phyloP scores from a whole-genome alignment of 2,113 vertebrate genomes.

The Sinosuthora webbiana region DNA sequence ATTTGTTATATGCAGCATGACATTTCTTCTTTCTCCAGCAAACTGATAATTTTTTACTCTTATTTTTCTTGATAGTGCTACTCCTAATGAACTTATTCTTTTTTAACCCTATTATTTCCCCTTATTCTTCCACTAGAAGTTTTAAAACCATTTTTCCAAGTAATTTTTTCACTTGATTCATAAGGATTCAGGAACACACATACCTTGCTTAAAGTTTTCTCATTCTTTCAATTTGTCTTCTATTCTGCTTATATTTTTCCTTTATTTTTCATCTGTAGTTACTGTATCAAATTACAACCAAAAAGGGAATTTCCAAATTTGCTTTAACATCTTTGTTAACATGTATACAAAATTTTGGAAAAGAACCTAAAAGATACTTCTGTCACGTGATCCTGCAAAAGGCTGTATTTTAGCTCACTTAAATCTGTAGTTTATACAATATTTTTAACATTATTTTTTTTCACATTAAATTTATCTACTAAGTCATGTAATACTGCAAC shows the following conservation, averaged over 20 bases:
- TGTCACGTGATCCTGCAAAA: neutral
- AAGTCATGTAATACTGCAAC: neutral
- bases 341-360: neutral
- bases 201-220: neutral
- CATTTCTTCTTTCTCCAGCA: neutral
- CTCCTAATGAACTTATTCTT: neutral
- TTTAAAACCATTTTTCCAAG: neutral
- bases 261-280: neutral
- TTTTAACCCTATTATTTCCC: neutral
- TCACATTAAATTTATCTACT: neutral
- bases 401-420: neutral
- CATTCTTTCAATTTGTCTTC: neutral
- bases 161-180: neutral
- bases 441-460: neutral
- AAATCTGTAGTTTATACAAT: neutral
- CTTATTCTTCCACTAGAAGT: neutral
- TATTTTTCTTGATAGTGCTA: neutral
- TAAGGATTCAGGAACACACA: neutral
- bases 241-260: neutral
- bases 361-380: neutral
- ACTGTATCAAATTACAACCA: neutral
- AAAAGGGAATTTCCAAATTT: neutral
- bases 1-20: neutral
- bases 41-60: neutral
- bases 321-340: neutral